These are phyloP conservation scores for Formica selysi DNA, from an alignment of 1,140 invertebrate species.

Conservation along the genomic window DNA sequence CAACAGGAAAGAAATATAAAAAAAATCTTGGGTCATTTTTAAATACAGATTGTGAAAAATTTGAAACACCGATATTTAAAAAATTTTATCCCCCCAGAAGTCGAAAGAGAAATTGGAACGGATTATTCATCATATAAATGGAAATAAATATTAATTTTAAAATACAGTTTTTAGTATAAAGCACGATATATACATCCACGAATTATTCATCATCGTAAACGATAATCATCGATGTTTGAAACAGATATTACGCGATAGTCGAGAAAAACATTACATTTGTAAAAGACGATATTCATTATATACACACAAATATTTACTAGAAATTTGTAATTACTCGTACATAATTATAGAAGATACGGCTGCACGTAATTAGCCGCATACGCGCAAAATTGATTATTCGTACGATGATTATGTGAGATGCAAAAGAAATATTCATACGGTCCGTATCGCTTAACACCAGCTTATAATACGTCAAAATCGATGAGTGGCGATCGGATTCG, in stretches of 20 bases:
- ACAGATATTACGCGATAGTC: not conserved
- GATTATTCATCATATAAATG: not conserved
- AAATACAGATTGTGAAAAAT: slow-evolving; percentile 4
- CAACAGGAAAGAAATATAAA: not conserved
- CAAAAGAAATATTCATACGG: slow-evolving; percentile 32
- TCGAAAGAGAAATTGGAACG: not conserved
- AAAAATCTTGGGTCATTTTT: not conserved
- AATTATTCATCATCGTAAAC: not conserved
- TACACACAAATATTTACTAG: not conserved
- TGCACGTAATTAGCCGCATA: not conserved
- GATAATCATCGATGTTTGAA: slow-evolving; percentile 1
- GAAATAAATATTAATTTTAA: not conserved
- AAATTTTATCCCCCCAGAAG: not conserved
- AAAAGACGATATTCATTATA: not conserved
- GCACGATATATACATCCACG: not conserved
- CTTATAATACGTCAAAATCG: slow-evolving; percentile 47
- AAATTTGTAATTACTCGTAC: not conserved
- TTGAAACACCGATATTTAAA: not conserved
- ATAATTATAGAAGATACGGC: not conserved
- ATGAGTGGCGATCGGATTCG: slow-evolving; percentile 19
- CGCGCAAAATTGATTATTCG: not conserved
- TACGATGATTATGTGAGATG: not conserved
- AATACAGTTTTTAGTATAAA: not conserved
- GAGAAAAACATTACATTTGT: not conserved
- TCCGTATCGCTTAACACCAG: not conserved